These are phyloP conservation scores for Steinernema khuongi DNA, from an alignment of 1,140 invertebrate species.

Conservation along the genomic window DNA sequence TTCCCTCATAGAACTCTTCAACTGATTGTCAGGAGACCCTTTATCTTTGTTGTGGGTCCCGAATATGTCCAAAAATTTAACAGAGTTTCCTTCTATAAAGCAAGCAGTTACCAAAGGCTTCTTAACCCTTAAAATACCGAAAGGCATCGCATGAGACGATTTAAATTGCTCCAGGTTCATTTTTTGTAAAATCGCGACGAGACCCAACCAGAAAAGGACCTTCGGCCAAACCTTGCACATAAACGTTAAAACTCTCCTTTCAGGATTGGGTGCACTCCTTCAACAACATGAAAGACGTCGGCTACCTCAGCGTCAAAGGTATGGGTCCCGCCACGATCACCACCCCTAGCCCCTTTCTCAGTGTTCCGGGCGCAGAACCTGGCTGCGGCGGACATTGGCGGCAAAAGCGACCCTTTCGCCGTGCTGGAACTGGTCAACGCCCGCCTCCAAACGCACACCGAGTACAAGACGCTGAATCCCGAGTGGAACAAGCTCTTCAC, in stretches of 20 bases:
- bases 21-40: constrained; percentile 31
- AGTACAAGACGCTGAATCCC: constrained; percentile 91
- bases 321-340: too few relatives aligned
- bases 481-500: constrained; percentile 98
- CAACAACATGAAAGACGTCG: constrained; percentile 75
- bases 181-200: background rate
- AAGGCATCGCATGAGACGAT: too few relatives aligned
- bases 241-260: constrained; percentile 41
- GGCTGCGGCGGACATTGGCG: constrained; percentile 81
- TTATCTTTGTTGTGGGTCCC: too few relatives aligned
- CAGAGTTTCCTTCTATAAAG: too few relatives aligned
- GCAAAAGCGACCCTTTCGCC: constrained; percentile 86
- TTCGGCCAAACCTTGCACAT: background rate
- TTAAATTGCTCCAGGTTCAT: too few relatives aligned
- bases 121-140: too few relatives aligned
- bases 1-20: constrained; percentile 12
- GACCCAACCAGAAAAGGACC: background rate
- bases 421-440: constrained; percentile 90
- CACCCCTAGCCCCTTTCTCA: too few relatives aligned
- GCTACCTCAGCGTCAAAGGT: constrained; percentile 76
- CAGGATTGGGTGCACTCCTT: constrained; percentile 69
- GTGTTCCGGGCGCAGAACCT: constrained; percentile 80
- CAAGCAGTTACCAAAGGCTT: too few relatives aligned
- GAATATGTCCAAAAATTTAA: too few relatives aligned
- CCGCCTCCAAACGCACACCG: constrained; percentile 90